Base-by-base conservation (phyloP, 2,888 invertebrate genomes). In the Lithodes maja region DNA sequence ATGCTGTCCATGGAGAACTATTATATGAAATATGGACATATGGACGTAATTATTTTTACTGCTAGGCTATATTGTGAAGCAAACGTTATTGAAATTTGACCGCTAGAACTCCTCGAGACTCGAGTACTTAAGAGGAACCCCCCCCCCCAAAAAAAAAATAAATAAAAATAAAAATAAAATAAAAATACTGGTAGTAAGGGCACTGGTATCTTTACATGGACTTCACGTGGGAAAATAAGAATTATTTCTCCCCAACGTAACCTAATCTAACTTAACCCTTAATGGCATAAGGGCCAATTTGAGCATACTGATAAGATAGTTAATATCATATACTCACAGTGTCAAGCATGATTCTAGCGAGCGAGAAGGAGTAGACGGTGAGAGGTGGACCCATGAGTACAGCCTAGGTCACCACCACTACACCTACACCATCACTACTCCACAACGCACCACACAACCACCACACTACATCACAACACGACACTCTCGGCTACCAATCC, bases 311-410 rank as follows among this genome's bases (percentile, higher is more conserved):
- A 54, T 2, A 75, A 15, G 61, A 49, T 49, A 3, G 68, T 68
- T 55, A 49, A 33, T 33, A 33, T 33, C 33, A 69, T 79, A 74
- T 83, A 87, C 83, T 78, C 80, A 86, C 86, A 71, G 74, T 61
- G 81, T 86, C 15, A 33, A 61, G 81, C 86, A 86, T 86, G 74
- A 55, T 86, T 71, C 54, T 74, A 75, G 75, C 54, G 52, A n/a
- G 15, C n/a, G 83, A 83, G 55, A 15, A 69, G 54, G n/a, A 17
- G 9, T 71, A 83, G 52, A 54, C n/a, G 74, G 17, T 71, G 17
- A 74, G 74, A 53, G 53, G 54, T 54, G 81, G 71, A 61, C 77
- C 86, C 86, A 86, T 86, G 86, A 81, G 86, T 71, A 75, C 71
- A 86, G 2, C 80, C 71, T 81, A 53, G 53, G 69, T 2, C 61